These are phyloP conservation scores for Penaeus vannamei DNA, from an alignment of 1,140 invertebrate genomes.

Conservation along the genomic window DNA sequence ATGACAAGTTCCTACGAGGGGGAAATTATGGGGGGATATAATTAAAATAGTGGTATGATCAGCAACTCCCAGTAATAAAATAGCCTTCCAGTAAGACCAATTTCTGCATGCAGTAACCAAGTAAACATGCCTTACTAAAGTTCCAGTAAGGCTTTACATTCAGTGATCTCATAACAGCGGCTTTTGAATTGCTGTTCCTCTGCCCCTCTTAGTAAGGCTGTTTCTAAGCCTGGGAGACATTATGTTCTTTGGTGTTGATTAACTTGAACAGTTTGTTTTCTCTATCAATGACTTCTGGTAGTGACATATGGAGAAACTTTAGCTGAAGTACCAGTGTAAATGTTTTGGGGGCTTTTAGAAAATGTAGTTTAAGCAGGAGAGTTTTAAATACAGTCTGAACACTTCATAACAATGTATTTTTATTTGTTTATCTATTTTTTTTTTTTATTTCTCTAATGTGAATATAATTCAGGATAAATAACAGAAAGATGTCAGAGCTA, in stretches of 20 bases:
- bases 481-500: not conserved
- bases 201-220: too few species aligned
- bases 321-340: too few species aligned
- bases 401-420: not conserved
- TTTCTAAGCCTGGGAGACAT: too few species aligned
- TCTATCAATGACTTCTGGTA: too few species aligned
- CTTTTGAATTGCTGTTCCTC: constrained; percentile 26
- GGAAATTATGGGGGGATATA: not conserved
- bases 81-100: constrained; percentile 43
- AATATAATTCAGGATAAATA: not conserved
- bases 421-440: not conserved
- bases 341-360: too few species aligned
- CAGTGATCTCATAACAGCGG: constrained; percentile 27
- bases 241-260: too few species aligned
- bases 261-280: too few species aligned
- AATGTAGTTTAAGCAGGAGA: too few species aligned
- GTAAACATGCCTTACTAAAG: constrained; percentile 57
- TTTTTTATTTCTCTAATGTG: not conserved
- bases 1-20: constrained; percentile 60
- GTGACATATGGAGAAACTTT: too few species aligned
- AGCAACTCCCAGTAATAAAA: constrained; percentile 40
- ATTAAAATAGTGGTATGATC: constrained; percentile 32
- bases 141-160: constrained; percentile 43
- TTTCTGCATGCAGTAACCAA: constrained; percentile 23
- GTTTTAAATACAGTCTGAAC: too few species aligned